phyloP scores from a whole-genome alignment of 2,113 vertebrate genomes.

The Rhinolophus ferrumequinum region DNA sequence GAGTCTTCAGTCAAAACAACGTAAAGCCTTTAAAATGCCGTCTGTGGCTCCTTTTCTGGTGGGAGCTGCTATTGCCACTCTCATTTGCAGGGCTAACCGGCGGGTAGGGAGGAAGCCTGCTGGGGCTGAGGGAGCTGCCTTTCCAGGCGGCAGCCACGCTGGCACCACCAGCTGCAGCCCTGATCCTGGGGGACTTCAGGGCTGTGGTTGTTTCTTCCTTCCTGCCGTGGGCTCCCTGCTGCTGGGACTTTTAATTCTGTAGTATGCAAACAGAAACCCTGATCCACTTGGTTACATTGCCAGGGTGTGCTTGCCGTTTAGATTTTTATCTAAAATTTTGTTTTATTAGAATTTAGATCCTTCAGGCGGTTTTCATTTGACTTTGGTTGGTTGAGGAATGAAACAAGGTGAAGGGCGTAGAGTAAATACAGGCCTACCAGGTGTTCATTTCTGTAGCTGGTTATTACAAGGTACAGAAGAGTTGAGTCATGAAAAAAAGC shows the following conservation, averaged over 20 bases:
- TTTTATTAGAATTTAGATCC: neutral
- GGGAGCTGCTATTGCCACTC: neutral
- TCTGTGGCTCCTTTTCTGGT: neutral
- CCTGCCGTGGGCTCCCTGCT: neutral
- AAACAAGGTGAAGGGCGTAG: neutral
- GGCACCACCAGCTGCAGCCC: neutral
- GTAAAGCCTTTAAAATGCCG: neutral
- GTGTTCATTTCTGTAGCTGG: constrained; percentile 13
- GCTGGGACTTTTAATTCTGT: neutral
- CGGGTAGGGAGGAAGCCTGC: rapidly evolving
- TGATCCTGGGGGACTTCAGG: neutral
- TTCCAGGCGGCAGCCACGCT: neutral
- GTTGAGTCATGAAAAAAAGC: neutral
- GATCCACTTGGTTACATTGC: neutral
- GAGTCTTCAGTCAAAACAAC: neutral
- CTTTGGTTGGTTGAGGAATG: neutral
- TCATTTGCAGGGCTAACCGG: neutral
- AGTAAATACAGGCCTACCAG: neutral
- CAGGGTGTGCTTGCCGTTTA: neutral
- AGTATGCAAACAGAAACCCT: neutral
- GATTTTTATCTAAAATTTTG: neutral
- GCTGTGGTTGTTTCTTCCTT: neutral
- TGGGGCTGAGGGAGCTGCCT: rapidly evolving
- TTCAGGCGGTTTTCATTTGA: neutral
- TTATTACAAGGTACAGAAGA: neutral